Conservation (phyloP, 2,113 vertebrate genomes). For the Struthio camelus region DNA sequence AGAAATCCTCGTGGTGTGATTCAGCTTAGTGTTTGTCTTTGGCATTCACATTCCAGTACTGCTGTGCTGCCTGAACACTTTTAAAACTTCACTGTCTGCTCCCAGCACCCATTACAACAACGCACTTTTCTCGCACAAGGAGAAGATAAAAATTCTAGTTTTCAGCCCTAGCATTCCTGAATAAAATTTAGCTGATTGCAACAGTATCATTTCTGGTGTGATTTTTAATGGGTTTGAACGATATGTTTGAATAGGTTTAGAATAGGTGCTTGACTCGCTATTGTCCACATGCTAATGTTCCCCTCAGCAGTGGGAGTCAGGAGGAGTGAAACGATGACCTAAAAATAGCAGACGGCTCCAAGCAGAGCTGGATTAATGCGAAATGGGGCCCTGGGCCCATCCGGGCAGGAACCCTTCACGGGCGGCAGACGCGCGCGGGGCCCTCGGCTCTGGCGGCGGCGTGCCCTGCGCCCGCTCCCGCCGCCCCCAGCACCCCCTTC, state of each 20-base stretch:
- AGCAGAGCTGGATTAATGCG: conserved; percentile 46
- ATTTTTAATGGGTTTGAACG: conserved; percentile 57
- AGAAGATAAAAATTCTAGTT: conserved; percentile 30
- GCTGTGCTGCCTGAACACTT: conserved; percentile 21
- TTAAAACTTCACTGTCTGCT: conserved; percentile 3
- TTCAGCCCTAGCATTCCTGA: conserved; percentile 44
- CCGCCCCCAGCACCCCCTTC: too few relatives aligned
- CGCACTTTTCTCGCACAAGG: background rate
- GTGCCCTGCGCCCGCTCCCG: too few relatives aligned
- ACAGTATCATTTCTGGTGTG: conserved; percentile 41
- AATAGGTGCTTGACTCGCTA: conserved; percentile 45
- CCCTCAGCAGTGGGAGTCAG: conserved; percentile 31
- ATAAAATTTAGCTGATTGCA: conserved; percentile 57
- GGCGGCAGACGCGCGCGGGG: too few relatives aligned
- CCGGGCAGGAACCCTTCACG: background rate
- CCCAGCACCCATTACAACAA: background rate
- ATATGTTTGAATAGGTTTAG: conserved; percentile 51
- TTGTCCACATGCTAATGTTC: conserved; percentile 54
- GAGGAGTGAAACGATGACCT: conserved; percentile 55
- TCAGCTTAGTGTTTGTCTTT: background rate
- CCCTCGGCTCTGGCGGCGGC: too few relatives aligned
- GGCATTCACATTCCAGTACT: conserved; percentile 54
- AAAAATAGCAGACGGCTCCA: conserved; percentile 53
- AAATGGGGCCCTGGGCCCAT: background rate
- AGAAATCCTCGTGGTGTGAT: background rate